A percentile compares a stretch with the other conserved stretches of the same genome.
These are phyloP conservation scores for Chrysaora quinquecirrha DNA, from an alignment of 30 jellyfish, hydroid and myxozoan species.

Conservation along the genomic window DNA sequence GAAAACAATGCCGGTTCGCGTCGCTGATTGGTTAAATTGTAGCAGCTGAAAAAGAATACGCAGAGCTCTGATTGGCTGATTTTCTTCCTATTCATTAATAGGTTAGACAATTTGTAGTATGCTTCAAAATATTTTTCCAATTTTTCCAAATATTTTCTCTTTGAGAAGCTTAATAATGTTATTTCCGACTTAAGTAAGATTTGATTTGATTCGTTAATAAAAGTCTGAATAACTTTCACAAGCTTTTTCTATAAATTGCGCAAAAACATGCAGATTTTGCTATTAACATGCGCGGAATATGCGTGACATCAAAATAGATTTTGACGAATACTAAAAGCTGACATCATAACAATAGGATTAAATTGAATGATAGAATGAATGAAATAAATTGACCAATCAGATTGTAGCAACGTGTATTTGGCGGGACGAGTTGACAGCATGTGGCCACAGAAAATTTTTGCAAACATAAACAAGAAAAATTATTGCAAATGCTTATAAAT, in stretches of 20 bases:
- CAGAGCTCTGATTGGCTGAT: slow-evolving; percentile 48
- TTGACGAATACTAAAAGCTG: neutral
- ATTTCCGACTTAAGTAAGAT: too few relatives aligned
- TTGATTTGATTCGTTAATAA: too few relatives aligned
- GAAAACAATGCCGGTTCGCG: slow-evolving; percentile 21
- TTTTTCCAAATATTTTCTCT: too few relatives aligned
- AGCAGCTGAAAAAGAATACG: slow-evolving; percentile 28
- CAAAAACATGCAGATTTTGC: too few relatives aligned
- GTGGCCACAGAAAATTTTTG: slow-evolving; percentile 28
- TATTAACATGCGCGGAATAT: too few relatives aligned
- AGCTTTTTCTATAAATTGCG: too few relatives aligned
- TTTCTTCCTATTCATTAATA: neutral
- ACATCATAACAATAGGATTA: neutral
- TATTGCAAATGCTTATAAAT: too few relatives aligned
- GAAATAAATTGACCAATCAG: slow-evolving; percentile 49
- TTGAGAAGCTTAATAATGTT: too few relatives aligned
- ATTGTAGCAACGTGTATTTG: slow-evolving; percentile 61
- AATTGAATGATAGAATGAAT: slow-evolving; percentile 43
- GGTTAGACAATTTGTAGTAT: neutral
- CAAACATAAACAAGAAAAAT: slow-evolving; percentile 40
- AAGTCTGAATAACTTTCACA: too few relatives aligned
- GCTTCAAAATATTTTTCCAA: too few relatives aligned
- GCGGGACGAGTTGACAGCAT: slow-evolving; percentile 71
- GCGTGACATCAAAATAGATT: neutral
- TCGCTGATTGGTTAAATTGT: slow-evolving; percentile 14